phyloP scores from a whole-genome alignment of 2,797 vertebrate genomes.

The Thaleichthys pacificus region DNA sequence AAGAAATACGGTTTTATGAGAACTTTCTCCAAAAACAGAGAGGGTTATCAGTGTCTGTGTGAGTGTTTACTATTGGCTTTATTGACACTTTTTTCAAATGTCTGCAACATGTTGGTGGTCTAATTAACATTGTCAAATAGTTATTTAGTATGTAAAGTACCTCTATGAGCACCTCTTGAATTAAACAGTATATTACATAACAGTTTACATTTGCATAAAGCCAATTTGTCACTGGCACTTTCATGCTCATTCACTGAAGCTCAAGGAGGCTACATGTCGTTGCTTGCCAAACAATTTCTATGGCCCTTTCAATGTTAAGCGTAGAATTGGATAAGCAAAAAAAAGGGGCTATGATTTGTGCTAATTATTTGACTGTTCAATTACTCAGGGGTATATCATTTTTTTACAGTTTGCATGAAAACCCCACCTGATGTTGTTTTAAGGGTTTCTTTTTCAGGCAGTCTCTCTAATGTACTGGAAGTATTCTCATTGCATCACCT shows the following conservation, averaged over 20 bases:
- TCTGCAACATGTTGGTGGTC: no score
- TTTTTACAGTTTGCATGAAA: background rate
- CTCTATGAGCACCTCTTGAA: background rate
- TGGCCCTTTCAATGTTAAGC: conserved; percentile 4
- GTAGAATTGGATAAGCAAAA: no score
- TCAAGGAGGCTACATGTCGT: background rate
- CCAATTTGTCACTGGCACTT: background rate
- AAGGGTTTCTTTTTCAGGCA: background rate
- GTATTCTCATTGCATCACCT: conserved; percentile 26
- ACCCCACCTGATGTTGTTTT: background rate
- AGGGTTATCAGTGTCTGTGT: no score
- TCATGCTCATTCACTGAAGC: background rate
- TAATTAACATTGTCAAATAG: no score
- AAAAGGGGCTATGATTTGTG: no score
- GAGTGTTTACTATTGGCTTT: no score
- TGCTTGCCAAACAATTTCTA: background rate
- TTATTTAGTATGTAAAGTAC: background rate
- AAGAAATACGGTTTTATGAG: no score
- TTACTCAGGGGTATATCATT: background rate
- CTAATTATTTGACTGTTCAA: background rate
- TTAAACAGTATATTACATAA: background rate
- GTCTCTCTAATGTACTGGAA: background rate
- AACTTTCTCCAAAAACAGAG: no score
- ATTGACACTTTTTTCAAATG: no score
- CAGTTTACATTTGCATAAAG: background rate